Evolutionary conservation across 2,888 invertebrate genomes (phyloP), one percentile per base, ranked within the genome.

Genomic region (Agrochola circellaris): DNA sequence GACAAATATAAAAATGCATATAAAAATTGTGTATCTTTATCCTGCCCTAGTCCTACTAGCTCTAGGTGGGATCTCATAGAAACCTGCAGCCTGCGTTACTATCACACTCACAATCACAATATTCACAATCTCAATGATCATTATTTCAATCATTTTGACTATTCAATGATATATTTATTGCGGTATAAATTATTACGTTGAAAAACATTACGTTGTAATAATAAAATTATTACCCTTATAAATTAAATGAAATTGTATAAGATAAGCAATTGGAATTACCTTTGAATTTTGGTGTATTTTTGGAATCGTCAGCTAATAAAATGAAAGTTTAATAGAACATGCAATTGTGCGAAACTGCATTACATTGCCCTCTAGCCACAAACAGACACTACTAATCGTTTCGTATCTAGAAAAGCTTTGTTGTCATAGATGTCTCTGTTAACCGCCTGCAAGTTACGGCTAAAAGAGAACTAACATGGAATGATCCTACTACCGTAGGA

Each of bases 291-390:
- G 9, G 0, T 9, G 0, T 42, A 42, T n/a, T 65, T 42, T n/a
- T n/a, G 1, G n/a, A 42, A 42, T 26, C 9, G 6, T 68, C n/a
- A 65, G 23, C 11, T 4, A n/a, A 4, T 38, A 13, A 20, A 69
- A 2, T 26, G 2, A 42, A 38, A 38, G 13, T n/a, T 0, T n/a
- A 38, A 26, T n/a, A 71, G 20, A 23, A 20, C 15, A 26, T 60
- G 5, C 20, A 69, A 20, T 42, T 42, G 2, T n/a, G 20, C 7
- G 51, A 54, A 23, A 54, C 17, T 42, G 7, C 30, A n/a, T 15
- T 23, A 62, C 20, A 79, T 6, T 56, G 61, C 79, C 70, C 79
- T 56, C 79, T 77, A 68, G 6, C 26, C 2, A 26, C 23, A 48
- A 45, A 34, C 2, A 7, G 15, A 23, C 26, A 23, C 23, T 34